Evolutionary conservation across 1,140 invertebrate genomes (phyloP), one percentile per base, ranked within the genome.

Genomic region (Uloborus diversus): DNA sequence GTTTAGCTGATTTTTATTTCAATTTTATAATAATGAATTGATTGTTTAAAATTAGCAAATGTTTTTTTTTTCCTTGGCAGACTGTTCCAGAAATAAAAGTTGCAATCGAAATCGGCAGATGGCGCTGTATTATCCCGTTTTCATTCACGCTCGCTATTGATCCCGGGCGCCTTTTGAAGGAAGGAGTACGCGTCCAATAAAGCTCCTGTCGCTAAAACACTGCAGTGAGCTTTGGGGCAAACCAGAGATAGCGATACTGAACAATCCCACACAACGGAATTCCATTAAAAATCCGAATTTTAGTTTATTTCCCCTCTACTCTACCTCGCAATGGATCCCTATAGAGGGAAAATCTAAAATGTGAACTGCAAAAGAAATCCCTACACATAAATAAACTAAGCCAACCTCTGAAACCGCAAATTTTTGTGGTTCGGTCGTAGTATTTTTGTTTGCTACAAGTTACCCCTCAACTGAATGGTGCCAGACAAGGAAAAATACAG

Each of bases 141-240:
- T 51, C 28, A 56, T 59, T 47, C 23, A 56, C 42, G 47, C 57
- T 42, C 53, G 17, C 69, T 71, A 71, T 71, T 71, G 69, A 71
- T 71, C 69, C 25, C 20, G 23, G 14, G 20, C 69, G 53, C 53
- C 51, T 49, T 51, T 59, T 30, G 47, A 71, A 56, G 53, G 37
- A 56, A 71, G 30, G 69, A 59, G 53, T 59, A 61, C 25, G 69
- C 51, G 53, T 71, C 69, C 69, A 71, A 71, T 71, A 71, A 71
- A 23, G 59, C 69, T 42, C 5, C 56, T 28, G 69, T 57, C 69
- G 37, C 53, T 61, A 61, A 61, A 71, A 71, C 69, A 61, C 69
- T 61, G 69, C 69, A 71, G 69, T 71, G 69, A 56, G 69, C 69
- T 71, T 71, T 59, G 56, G 32, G 32, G 17, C 30, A 27, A 37